Evolutionary conservation across 2,888 invertebrate species (phyloP), one percentile per base, ranked within the genome.

Genomic region (Oxyteleia sp.): DNA sequence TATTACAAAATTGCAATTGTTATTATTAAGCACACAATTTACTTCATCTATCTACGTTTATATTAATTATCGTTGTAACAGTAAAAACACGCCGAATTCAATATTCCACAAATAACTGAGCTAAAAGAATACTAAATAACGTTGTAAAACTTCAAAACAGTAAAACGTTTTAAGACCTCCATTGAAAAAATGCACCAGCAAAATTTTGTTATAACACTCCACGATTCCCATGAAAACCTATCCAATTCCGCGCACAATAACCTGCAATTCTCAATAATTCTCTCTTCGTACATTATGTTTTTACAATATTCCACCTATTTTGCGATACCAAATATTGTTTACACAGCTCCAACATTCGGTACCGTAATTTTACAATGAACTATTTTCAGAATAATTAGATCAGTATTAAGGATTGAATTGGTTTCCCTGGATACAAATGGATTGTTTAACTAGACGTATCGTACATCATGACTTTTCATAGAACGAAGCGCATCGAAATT

Each of bases 331-430:
- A 63, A 63, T 69, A 53, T 63, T 69, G 53, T 78, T 63, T 16
- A 55, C 35, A 41, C 26, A 20, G 38, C 55, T 55, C 38, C 38
- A 63, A 13, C 55, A 23, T 69, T 69, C 29, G 29, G n/a, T n/a
- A n/a, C n/a, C 61, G 68, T 53, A 61, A 69, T 69, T 69, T 78
- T 78, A 78, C 63, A 63, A 55, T 78, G 45, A 41, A 45, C 55
- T 69, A 69, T 69, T 78, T 69, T 69, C 55, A 47, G 53, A 53
- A 38, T 78, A 78, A 78, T 78, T 78, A 53, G 55, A 78, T 79
- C 64, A 69, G 47, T 64, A 71, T 79, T 71, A 69, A 78, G 63
- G 47, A 53, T 63, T 53, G 26, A 78, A 78, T 69, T 69, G 68
- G 76, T 78, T 69, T 69, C 76, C 76, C 68, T 69, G 61, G 76